These are phyloP conservation scores for Pristionchus arcanus DNA, from an alignment of 2,888 invertebrate species.

Conservation along the genomic window DNA sequence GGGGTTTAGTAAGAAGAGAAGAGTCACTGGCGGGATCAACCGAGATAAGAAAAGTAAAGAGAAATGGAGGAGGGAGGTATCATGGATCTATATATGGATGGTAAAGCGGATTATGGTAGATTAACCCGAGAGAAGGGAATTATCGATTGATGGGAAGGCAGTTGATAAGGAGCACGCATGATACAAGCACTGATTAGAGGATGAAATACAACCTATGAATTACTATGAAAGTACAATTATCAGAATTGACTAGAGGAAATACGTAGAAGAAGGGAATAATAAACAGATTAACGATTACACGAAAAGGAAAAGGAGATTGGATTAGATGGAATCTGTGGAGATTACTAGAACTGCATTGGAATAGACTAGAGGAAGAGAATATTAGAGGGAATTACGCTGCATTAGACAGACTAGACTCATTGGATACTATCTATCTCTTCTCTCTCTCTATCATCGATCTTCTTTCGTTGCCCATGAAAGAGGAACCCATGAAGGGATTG, in stretches of 20 bases:
- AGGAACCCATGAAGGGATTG: conserved; percentile 96
- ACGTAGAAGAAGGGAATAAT: background rate
- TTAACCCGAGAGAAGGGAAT: conserved; percentile 22
- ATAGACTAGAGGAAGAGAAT: background rate
- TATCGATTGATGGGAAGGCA: conserved; percentile 27
- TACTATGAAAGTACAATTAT: conserved; percentile 49
- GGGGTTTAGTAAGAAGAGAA: background rate
- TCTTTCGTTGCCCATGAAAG: conserved; percentile 86
- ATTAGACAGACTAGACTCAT: background rate
- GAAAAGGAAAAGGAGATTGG: background rate
- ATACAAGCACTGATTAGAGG: conserved; percentile 29
- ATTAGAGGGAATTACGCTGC: background rate
- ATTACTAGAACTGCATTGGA: conserved; percentile 23
- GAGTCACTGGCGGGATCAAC: conserved; percentile 4
- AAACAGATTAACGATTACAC: conserved; percentile 30
- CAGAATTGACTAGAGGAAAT: conserved; percentile 16
- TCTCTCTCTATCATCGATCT: conserved; percentile 12
- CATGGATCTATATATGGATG: conserved; percentile 23
- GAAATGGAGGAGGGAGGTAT: conserved; percentile 9
- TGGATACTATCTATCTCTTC: background rate
- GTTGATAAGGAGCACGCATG: conserved; percentile 16
- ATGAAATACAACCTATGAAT: conserved; percentile 35
- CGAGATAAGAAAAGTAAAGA: conserved; percentile 10
- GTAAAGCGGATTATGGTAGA: conserved; percentile 16
- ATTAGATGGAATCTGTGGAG: background rate